Conservation (phyloP, 2,888 invertebrate species). For the Thymelicus acteon region DNA sequence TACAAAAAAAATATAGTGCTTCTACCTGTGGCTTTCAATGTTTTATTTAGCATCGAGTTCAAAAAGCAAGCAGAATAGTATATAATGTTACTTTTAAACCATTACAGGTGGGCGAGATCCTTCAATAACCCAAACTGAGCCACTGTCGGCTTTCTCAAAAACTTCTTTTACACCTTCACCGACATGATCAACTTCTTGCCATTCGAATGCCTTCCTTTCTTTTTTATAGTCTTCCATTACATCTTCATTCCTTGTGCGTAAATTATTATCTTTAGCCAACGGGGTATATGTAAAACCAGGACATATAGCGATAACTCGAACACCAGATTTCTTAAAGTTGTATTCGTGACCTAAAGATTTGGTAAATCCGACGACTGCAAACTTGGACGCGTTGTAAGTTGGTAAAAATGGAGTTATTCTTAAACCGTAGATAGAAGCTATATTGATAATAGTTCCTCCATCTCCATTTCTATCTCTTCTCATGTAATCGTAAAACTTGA, state of each 20-base stretch:
- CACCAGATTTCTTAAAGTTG: constrained; percentile 69
- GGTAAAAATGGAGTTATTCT: constrained; percentile 74
- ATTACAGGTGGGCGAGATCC: constrained; percentile 28
- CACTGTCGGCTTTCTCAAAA: constrained; percentile 63
- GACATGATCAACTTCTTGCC: constrained; percentile 49
- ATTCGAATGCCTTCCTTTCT: constrained; percentile 39
- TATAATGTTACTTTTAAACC: no score
- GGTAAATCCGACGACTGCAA: constrained; percentile 74
- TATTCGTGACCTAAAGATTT: constrained; percentile 65
- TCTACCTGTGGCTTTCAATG: no score
- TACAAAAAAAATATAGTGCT: no score
- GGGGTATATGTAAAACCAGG: constrained; percentile 69
- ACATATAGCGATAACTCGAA: constrained; percentile 72
- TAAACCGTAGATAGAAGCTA: constrained; percentile 83
- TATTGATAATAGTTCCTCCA: constrained; percentile 86
- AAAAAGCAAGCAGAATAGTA: no score
- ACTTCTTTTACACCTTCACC: constrained; percentile 51
- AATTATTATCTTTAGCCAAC: constrained; percentile 30
- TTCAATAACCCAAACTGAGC: constrained; percentile 60
- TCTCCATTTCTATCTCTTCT: constrained; percentile 76
- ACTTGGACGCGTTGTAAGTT: constrained; percentile 82
- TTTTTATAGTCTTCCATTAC: constrained; percentile 34
- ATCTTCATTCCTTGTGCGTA: constrained; percentile 39
- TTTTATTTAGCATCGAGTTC: no score
- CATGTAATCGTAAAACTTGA: constrained; percentile 82